Evolutionary conservation across 2,113 vertebrate genomes (phyloP), one percentile per base, ranked within the genome.

Genomic region (Epinephelus moara): DNA sequence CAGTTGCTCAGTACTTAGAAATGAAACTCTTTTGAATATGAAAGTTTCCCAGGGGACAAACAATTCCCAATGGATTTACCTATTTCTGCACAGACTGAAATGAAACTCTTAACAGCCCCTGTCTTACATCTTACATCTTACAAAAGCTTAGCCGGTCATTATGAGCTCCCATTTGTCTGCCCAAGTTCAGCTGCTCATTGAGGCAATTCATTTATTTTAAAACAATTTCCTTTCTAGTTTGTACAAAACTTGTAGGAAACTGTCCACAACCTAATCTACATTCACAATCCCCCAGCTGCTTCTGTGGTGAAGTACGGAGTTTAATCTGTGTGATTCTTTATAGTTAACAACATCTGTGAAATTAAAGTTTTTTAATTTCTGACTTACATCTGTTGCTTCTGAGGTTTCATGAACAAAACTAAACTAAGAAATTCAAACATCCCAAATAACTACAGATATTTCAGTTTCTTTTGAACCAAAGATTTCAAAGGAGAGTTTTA

Each of bases 1-100:
- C 73, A 70, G 27, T 27, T n/a, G 64, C 47, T 70, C 81, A 76
- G 80, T 55, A 21, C 47, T 72, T 57, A 18, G 53, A 75, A 84
- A 80, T 61, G 1, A 75, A 61, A 19, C 70, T 47, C 45, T 69
- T 21, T 60, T 33, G 21, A 1, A 45, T 15, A 45, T 45, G 2
- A 25, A 66, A 66, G 23, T 63, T 76, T 72, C 45, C 49, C 7
- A 11, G 70, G 33, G 50, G 61, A 40, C 21, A 73, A 69, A 53
- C 21, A 45, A 57, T 61, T n/a, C 61, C 70, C 33, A 1, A 8
- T 53, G 60, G 30, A 62, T 68, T 70, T 25, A 42, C n/a, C 17
- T 68, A 18, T 56, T 49, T 30, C 42, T 40, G 23, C 62, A 42
- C 2, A 15, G 4, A 61, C 56, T 63, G 53, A 63, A 60, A 56